A percentile compares a stretch with the other conserved stretches of the same genome.
These are phyloP conservation scores for Corbicula japonica DNA, from an alignment of 2,888 invertebrate genomes.

Conservation along the genomic window DNA sequence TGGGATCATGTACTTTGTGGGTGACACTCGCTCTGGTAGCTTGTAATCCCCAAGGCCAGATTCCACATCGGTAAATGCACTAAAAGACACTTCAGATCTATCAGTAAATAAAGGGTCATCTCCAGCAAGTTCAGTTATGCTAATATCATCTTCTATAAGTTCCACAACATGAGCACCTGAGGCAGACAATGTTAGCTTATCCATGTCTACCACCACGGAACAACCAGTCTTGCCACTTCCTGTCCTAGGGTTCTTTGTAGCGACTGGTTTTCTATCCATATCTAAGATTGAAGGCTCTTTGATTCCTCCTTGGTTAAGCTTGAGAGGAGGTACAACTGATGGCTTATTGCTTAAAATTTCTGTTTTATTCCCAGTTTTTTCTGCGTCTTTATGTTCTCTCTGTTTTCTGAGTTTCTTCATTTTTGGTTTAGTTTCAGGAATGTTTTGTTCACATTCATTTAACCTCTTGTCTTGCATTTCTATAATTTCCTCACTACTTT, in stretches of 20 bases:
- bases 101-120: slow-evolving; percentile 49
- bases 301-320: neutral
- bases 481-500: neutral
- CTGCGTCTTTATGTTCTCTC: slow-evolving; percentile 14
- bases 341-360: neutral
- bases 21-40: slow-evolving; percentile 52
- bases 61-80: slow-evolving; percentile 44
- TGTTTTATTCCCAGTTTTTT: neutral
- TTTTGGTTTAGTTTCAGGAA: slow-evolving; percentile 38
- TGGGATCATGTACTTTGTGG: slow-evolving; percentile 63
- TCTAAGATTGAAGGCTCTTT: neutral
- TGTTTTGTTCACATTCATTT: slow-evolving; percentile 19
- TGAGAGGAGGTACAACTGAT: neutral
- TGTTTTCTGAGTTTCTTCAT: slow-evolving; percentile 40
- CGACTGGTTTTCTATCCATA: slow-evolving; percentile 1
- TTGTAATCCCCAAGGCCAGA: slow-evolving; percentile 44
- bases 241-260: neutral
- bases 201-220: slow-evolving; percentile 59
- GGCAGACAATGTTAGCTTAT: slow-evolving; percentile 47
- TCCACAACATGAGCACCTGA: slow-evolving; percentile 65
- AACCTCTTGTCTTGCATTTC: neutral
- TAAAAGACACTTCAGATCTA: slow-evolving; percentile 32
- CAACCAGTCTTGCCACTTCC: slow-evolving; percentile 24
- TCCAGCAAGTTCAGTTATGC: slow-evolving; percentile 54
- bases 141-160: slow-evolving; percentile 62